A percentile compares a stretch with the other conserved stretches of the same genome.
Conservation (phyloP, 2,888 invertebrate species). For the Pristionchus entomophagus region DNA sequence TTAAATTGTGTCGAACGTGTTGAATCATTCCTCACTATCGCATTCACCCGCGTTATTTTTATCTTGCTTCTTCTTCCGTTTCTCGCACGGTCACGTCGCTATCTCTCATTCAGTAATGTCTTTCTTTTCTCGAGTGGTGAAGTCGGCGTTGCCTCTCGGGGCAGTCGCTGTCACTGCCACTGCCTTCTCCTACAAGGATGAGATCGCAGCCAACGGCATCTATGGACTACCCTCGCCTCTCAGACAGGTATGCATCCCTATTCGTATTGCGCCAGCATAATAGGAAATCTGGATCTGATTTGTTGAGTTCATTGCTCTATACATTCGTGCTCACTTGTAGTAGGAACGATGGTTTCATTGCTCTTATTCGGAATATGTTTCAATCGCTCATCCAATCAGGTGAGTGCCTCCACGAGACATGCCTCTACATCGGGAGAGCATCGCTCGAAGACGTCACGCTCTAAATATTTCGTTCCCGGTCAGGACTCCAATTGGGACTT, state of each 20-base stretch:
- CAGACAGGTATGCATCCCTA: neutral
- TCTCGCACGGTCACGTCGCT: neutral
- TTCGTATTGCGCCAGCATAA: neutral
- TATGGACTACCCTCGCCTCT: neutral
- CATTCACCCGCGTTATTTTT: too few relatives aligned
- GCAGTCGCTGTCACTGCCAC: neutral
- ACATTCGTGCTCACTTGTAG: neutral
- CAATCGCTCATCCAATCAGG: neutral
- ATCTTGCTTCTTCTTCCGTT: too few relatives aligned
- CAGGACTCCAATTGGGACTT: constrained; percentile 72
- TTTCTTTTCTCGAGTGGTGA: constrained; percentile 31
- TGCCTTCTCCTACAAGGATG: constrained; percentile 29
- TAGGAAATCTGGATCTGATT: neutral
- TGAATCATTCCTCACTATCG: too few relatives aligned
- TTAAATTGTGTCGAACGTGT: too few relatives aligned
- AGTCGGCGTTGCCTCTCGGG: constrained; percentile 14
- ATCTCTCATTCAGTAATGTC: neutral
- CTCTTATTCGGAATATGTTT: neutral
- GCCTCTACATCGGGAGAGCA: constrained; percentile 22
- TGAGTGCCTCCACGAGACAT: neutral
- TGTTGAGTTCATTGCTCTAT: too few relatives aligned
- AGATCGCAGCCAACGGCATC: constrained; percentile 1
- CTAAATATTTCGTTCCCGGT: constrained; percentile 60
- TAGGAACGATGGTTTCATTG: neutral
- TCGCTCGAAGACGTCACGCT: too few relatives aligned